Base-by-base conservation (phyloP, 1,140 invertebrate genomes). In the Lordiphosa stackelbergi region DNA sequence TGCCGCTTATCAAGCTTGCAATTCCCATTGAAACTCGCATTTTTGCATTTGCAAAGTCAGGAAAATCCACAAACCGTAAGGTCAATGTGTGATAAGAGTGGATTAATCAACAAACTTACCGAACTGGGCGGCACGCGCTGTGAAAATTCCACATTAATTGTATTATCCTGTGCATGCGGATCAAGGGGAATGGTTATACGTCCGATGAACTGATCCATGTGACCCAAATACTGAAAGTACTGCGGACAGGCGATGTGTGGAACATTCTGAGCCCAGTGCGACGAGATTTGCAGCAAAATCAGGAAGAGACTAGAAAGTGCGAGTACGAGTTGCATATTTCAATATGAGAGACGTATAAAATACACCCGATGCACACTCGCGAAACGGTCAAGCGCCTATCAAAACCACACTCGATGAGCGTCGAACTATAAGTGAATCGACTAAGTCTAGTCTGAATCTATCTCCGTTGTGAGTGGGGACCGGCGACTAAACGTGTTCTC, bases 51-150 rank as follows among this genome's bases (percentile, higher is more conserved):
- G 12, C 51, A 24, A 60, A 36, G 19, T 16, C 28, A 41, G 46
- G 38, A 53, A 59, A 66, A 75, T 57, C 72, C 61, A 66, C 61
- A 48, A 22, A 28, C 10, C 16, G 24, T n/a, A 41, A 52, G 73
- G 64, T 69, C 73, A 65, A 40, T 57, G 55, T 28, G 37, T 72
- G 73, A 78, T 78, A 77, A 64, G 41, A 54, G 22, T 11, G 5
- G 5, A 4, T 31, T 31, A 31, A 1, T 31, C 2, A 5, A 10
- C 19, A 36, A 8, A 28, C 75, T 72, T 52, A 79, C 75, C 68
- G 77, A 62, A 5, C 24, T 42, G 4, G 46, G 41, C 0, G 9
- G 3, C 5, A 56, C 66, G 9, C 28, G 77, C 16, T 79, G 75
- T 4, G 77, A 83, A 41, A 83, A 72, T 42, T 83, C 53, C 5